A percentile compares a stretch with the other conserved stretches of the same genome.
phyloP scores from a whole-genome alignment of 2,888 invertebrate genomes.

The Boloria selene region DNA sequence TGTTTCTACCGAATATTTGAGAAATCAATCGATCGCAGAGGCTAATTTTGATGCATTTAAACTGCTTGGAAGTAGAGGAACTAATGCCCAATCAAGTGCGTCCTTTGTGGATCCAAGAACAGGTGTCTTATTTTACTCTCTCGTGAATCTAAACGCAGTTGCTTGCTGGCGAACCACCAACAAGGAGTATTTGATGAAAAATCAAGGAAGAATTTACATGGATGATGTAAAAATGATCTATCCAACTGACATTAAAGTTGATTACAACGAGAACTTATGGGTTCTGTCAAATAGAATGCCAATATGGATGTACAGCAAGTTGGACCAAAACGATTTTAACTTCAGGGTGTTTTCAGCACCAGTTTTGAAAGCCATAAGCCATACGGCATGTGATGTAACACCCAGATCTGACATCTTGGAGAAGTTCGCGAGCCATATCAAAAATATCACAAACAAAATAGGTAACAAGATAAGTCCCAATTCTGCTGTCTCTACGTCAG shows the following conservation, averaged over 20 bases:
- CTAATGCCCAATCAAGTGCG: conserved; percentile 87
- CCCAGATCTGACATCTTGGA: conserved; percentile 80
- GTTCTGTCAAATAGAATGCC: conserved; percentile 88
- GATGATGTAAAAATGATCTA: conserved; percentile 88
- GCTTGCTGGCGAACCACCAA: conserved; percentile 90
- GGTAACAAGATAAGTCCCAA: conserved; percentile 56
- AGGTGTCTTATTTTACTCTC: conserved; percentile 88
- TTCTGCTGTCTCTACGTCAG: conserved; percentile 45
- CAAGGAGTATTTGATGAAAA: conserved; percentile 85
- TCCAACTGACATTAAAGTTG: conserved; percentile 90
- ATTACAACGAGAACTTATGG: conserved; percentile 87
- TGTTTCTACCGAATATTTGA: conserved; percentile 86
- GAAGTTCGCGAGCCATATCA: conserved; percentile 76
- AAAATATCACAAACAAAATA: conserved; percentile 68
- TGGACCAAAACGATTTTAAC: conserved; percentile 85
- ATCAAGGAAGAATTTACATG: conserved; percentile 88
- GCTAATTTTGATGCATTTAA: conserved; percentile 85
- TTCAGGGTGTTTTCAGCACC: conserved; percentile 87
- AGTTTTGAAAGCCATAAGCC: conserved; percentile 86
- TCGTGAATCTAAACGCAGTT: conserved; percentile 88
- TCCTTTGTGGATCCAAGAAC: conserved; percentile 87
- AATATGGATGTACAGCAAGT: conserved; percentile 85
- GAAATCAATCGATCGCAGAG: conserved; percentile 81
- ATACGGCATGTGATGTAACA: conserved; percentile 86
- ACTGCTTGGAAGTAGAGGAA: conserved; percentile 85